Conservation (phyloP, 2,888 invertebrate species). For the Megaustenia siamemsis region DNA sequence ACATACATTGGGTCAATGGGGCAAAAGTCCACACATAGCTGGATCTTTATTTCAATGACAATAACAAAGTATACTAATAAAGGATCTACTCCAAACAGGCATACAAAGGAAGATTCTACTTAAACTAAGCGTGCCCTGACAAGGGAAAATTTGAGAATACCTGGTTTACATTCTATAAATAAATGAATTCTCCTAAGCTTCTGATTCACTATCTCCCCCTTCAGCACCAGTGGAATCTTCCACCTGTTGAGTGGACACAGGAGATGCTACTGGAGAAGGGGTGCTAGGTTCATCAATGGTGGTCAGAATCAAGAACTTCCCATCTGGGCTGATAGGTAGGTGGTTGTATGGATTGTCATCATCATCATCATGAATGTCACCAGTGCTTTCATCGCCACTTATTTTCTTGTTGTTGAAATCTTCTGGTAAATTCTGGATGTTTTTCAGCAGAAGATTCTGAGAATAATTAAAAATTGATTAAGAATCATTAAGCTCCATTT, state of each 20-base stretch:
- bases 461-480: neutral
- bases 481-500: neutral
- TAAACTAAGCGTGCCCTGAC: no score
- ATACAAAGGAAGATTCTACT: no score
- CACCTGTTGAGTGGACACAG: neutral
- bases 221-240: slow-evolving; percentile 38
- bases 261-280: slow-evolving; percentile 42
- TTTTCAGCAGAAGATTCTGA: slow-evolving; percentile 40
- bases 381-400: neutral
- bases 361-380: slow-evolving; percentile 9
- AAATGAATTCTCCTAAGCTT: no score
- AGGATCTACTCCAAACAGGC: no score
- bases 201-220: slow-evolving; percentile 52
- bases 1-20: no score
- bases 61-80: no score
- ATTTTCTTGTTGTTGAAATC: slow-evolving; percentile 7
- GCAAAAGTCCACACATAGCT: no score
- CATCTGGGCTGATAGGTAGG: slow-evolving; percentile 70
- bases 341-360: slow-evolving; percentile 57
- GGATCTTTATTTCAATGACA: no score
- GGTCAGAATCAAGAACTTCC: slow-evolving; percentile 71
- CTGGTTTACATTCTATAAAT: no score
- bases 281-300: slow-evolving; percentile 61
- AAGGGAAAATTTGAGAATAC: no score
- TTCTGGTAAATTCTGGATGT: slow-evolving; percentile 45